phyloP scores from a whole-genome alignment of 1,140 invertebrate genomes.

The Drosophila nigromelanica region DNA sequence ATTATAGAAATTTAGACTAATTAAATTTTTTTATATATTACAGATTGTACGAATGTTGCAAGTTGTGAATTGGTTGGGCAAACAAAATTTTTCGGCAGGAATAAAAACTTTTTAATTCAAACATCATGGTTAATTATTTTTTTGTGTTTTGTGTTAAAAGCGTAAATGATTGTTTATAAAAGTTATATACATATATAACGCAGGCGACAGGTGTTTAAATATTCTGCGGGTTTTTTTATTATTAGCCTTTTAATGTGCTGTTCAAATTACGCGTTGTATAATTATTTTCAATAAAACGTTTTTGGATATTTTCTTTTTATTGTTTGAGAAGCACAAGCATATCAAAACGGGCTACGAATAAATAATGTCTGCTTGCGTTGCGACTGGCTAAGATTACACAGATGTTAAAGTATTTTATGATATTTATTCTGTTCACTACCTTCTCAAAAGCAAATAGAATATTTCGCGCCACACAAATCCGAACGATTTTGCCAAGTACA shows the following conservation, averaged over 20 bases:
- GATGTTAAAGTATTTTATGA: conserved; percentile 46
- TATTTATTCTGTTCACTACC: conserved; percentile 55
- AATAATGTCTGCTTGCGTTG: conserved; percentile 25
- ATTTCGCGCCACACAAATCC: conserved; percentile 42
- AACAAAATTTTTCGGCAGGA: neutral
- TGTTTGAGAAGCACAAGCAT: neutral
- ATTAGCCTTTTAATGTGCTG: neutral
- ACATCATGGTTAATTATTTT: neutral
- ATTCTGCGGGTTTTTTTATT: conserved; percentile 13
- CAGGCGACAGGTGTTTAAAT: conserved; percentile 2
- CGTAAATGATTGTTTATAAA: neutral
- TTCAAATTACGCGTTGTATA: neutral
- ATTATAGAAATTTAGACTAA: conserved; percentile 5
- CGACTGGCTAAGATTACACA: conserved; percentile 50
- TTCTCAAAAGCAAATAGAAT: conserved; percentile 37
- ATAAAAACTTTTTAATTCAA: neutral
- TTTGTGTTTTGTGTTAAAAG: neutral
- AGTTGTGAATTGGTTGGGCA: conserved; percentile 2
- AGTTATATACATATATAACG: neutral
- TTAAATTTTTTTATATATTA: neutral
- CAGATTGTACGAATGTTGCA: too few species aligned
- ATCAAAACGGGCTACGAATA: neutral
- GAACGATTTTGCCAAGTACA: conserved; percentile 18
- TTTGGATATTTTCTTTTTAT: conserved; percentile 1
- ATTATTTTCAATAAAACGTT: neutral